These are phyloP conservation scores for Smithornis capensis DNA, from an alignment of 2,113 vertebrate species.

Conservation along the genomic window DNA sequence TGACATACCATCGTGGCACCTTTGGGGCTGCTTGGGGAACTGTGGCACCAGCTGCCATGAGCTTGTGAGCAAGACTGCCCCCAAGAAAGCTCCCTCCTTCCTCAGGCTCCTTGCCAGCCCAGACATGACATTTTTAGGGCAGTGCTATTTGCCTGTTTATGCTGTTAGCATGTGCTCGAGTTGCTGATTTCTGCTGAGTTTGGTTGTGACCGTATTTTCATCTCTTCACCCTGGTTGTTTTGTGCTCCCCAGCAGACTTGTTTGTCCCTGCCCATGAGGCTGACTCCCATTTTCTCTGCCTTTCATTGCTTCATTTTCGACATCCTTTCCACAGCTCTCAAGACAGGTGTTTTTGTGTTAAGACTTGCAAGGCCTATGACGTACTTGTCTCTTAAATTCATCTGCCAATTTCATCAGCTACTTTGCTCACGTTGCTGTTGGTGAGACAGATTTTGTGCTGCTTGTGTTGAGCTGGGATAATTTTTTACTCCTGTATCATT, in stretches of 20 bases:
- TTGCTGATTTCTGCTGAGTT: background rate
- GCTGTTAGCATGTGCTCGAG: background rate
- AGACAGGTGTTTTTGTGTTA: rapidly evolving
- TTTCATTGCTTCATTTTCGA: background rate
- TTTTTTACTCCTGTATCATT: background rate
- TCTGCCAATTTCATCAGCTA: background rate
- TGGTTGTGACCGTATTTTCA: background rate
- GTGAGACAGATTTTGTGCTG: background rate
- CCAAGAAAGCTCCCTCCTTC: background rate
- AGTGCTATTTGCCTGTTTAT: background rate
- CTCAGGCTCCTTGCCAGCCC: background rate
- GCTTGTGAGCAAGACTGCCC: background rate
- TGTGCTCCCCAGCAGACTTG: background rate
- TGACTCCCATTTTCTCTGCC: background rate
- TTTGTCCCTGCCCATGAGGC: background rate
- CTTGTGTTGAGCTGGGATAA: background rate
- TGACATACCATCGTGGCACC: background rate
- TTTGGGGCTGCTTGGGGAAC: background rate
- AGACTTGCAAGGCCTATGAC: background rate
- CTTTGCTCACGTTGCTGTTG: background rate
- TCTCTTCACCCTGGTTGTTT: background rate
- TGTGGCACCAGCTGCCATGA: rapidly evolving
- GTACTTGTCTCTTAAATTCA: background rate
- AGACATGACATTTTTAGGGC: background rate
- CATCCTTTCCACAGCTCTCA: background rate